Evolutionary conservation across 2,888 invertebrate genomes (phyloP).

Genomic region (Rhimphoctona megacephalus): DNA sequence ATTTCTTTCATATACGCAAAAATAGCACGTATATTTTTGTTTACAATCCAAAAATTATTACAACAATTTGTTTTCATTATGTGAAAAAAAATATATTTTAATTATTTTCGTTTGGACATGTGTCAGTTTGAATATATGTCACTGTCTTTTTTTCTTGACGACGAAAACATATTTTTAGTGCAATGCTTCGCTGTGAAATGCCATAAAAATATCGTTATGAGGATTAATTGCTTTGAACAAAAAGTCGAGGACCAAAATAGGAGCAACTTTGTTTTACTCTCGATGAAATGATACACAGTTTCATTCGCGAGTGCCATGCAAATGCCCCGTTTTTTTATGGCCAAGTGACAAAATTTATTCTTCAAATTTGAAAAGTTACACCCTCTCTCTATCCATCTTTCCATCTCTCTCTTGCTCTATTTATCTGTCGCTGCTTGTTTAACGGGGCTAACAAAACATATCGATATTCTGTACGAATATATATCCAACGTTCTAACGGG

Average conservation of each 20-base stretch:
- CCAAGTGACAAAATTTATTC: constrained; percentile 1
- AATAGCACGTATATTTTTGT: not conserved
- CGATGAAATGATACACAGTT: constrained; percentile 12
- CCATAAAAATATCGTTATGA: constrained; percentile 32
- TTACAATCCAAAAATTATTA: not conserved
- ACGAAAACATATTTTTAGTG: not conserved
- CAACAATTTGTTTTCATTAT: constrained; percentile 16
- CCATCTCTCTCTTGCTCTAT: not conserved
- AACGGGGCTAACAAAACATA: constrained; percentile 56
- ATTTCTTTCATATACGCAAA: not conserved
- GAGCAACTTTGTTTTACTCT: not conserved
- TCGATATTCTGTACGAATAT: constrained; percentile 63
- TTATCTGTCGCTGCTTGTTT: constrained; percentile 10
- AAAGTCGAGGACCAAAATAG: constrained; percentile 1
- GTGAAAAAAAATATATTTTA: constrained; percentile 7
- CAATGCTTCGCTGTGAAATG: not conserved
- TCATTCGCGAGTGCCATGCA: constrained; percentile 13
- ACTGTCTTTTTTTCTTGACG: not conserved
- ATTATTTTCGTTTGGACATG: constrained; percentile 1
- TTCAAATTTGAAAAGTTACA: constrained; percentile 25
- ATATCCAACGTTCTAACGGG: constrained; percentile 13
- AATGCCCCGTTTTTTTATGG: constrained; percentile 12
- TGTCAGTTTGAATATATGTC: constrained; percentile 11
- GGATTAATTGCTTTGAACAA: constrained; percentile 27
- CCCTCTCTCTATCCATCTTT: not conserved